Evolutionary conservation across 2,888 invertebrate genomes (phyloP), one percentile per base, ranked within the genome.

Genomic region (Drosophila anomalata): DNA sequence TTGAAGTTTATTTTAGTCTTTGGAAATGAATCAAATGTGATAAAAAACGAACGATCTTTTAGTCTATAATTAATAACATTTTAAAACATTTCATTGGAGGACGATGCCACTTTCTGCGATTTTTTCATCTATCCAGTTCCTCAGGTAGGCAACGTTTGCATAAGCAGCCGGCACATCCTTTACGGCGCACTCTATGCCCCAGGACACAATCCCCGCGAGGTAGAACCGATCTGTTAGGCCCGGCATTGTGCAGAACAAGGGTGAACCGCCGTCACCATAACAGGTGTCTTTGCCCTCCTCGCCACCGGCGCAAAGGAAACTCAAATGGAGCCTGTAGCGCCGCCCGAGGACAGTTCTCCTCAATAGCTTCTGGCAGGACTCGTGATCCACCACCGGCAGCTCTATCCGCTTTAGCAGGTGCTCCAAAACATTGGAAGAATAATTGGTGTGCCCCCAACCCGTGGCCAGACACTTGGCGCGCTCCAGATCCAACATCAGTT

Each of bases 291-390:
- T 93, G 20, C 94, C 95, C 0, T 89, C 70, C 74, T 95, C 94
- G 0, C 96, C 96, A 0, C 96, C 96, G 0, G 96, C 96, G 82
- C 96, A 96, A 68, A 96, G 93, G 90, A 96, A 96, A 11, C 94
- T 94, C 0, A 92, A 78, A 79, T 96, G 94, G 1, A 97, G 92
- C 33, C 91, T 77, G 89, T 95, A 96, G 83, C 93, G 92, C 0
- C 91, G 91, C 0, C 96, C 96, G 0, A 96, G 92, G 2, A 95
- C 92, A 0, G 96, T 65, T 89, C 3, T 92, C 0, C 95, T 93
- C 0, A 96, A 91, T 2, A 89, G 68, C 0, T 69, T 20, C 66
- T 93, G 91, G 61, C 94, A 94, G 0, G 72, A 71, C 0, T 63
- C 62, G 70, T 91, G 93, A 0, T 93, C 92, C 0, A 96, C 94